Base-by-base conservation (phyloP, 2,113 vertebrate species). In the Geococcyx californianus region DNA sequence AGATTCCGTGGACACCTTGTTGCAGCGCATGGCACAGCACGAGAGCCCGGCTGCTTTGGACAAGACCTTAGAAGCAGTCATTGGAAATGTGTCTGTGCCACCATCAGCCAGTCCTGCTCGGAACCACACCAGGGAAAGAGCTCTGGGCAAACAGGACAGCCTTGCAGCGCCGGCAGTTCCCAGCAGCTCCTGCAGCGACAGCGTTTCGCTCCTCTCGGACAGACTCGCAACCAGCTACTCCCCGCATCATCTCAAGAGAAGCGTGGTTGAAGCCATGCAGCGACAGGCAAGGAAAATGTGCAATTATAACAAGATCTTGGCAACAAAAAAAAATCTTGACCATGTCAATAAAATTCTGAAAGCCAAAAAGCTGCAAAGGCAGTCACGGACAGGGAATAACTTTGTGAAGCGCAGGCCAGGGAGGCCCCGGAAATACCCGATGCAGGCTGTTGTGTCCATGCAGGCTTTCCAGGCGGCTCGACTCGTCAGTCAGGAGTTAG, bases 351-450 rank as follows among this genome's bases (percentile, higher is more conserved):
- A 98, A 87, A 98, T 98, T 47, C 96, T 98, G 90, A 98, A 98
- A 79, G 98, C 98, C 95, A 98, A 98, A 95, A 99, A 98, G 75
- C 97, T 98, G 81, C 98, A 98, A 77, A 96, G 98, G 87, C 98
- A 98, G 95, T 96, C 98, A 14, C 92, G 98, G 76, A 98, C 98
- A 2, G 98, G 98, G 28, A 98, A 98, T 87, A 98, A 98, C 70
- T 98, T 98, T 31, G 99, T 99, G 84, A 99, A 99, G 97, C 98
- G 99, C 33, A 95, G 99, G 85, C 99, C 99, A 4, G 99, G 99
- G 8, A 96, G 99, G 85, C 99, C 99, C 55, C 97, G 99, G 87
- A 99, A 99, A 84, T 98, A 98, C 95, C 99, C 98, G 0, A 94
- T 98, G 62, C 98, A 98, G 86, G 97, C 98, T 0, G 97, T 97